Evolutionary conservation across 1,140 invertebrate species (phyloP).

Genomic region (Drosophila quadrilineata): DNA sequence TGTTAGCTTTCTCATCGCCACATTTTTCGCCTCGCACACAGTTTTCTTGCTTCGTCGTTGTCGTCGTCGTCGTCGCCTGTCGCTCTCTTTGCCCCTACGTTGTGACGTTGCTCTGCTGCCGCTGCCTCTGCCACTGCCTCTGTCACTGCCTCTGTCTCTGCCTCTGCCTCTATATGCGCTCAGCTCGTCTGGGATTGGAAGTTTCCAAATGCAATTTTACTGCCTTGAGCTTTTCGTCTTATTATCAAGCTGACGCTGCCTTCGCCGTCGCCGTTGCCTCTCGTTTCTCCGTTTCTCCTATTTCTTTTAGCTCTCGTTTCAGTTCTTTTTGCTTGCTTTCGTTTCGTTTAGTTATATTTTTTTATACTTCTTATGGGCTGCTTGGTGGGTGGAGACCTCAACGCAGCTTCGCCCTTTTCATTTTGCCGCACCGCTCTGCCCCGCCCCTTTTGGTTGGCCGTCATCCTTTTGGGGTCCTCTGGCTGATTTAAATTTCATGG

Average conservation of each 20-base stretch:
- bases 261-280: background rate
- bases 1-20: constrained; percentile 53
- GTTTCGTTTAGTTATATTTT: constrained; percentile 4
- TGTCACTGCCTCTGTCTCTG: background rate
- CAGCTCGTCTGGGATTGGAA: constrained; percentile 76
- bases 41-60: constrained; percentile 31
- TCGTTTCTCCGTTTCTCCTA: constrained; percentile 34
- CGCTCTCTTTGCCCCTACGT: too few relatives aligned
- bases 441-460: too few relatives aligned
- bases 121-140: too few relatives aligned
- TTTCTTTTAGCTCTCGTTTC: constrained; percentile 19
- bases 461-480: too few relatives aligned
- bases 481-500: constrained; percentile 77
- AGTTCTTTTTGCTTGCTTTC: constrained; percentile 12
- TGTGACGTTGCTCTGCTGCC: too few relatives aligned
- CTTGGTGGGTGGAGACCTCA: constrained; percentile 58
- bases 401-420: constrained; percentile 17
- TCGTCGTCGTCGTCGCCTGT: too few relatives aligned
- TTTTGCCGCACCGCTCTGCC: constrained; percentile 16
- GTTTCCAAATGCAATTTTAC: constrained; percentile 77
- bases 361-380: constrained; percentile 4
- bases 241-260: constrained; percentile 36
- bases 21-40: constrained; percentile 55
- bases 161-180: constrained; percentile 32
- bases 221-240: constrained; percentile 73